Evolutionary conservation across 2,888 invertebrate species (phyloP).

Genomic region (Lasioglossum lativentre): DNA sequence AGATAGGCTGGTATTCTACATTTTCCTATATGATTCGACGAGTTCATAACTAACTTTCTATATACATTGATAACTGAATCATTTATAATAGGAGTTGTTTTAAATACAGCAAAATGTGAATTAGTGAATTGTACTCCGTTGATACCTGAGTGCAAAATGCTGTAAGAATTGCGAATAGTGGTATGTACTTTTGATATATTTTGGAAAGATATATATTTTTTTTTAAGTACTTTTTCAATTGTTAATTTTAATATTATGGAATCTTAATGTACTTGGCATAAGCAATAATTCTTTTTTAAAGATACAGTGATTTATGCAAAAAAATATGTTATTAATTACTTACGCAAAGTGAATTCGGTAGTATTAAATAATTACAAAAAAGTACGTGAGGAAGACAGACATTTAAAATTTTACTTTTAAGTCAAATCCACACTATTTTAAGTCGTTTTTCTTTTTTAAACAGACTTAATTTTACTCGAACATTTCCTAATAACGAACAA

Average conservation of each 20-base stretch:
- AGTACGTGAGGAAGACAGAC: neutral
- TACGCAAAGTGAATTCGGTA: constrained; percentile 5
- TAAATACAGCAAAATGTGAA: neutral
- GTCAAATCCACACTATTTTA: constrained; percentile 11
- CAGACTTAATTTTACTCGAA: neutral
- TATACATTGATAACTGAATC: constrained; percentile 14
- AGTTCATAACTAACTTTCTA: constrained; percentile 8
- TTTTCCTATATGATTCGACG: constrained; percentile 12
- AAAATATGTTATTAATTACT: constrained; percentile 28
- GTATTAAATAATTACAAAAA: neutral
- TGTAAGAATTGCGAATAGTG: constrained; percentile 21
- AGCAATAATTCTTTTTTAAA: constrained; percentile 25
- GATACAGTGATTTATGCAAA: constrained; percentile 12
- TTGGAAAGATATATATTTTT: neutral
- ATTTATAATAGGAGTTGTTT: constrained; percentile 4
- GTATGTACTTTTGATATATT: constrained; percentile 14
- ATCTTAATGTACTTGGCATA: constrained; percentile 42
- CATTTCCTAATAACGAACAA: neutral
- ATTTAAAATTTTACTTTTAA: neutral
- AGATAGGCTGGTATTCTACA: constrained; percentile 12
- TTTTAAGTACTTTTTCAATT: constrained; percentile 31
- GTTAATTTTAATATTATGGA: constrained; percentile 19
- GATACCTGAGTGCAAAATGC: neutral
- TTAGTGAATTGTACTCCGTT: neutral
- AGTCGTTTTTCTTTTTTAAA: neutral